Evolutionary conservation across 37 sponge, comb jelly and placozoan genomes (phyloP).

Genomic region (Haliclona indistincta): DNA sequence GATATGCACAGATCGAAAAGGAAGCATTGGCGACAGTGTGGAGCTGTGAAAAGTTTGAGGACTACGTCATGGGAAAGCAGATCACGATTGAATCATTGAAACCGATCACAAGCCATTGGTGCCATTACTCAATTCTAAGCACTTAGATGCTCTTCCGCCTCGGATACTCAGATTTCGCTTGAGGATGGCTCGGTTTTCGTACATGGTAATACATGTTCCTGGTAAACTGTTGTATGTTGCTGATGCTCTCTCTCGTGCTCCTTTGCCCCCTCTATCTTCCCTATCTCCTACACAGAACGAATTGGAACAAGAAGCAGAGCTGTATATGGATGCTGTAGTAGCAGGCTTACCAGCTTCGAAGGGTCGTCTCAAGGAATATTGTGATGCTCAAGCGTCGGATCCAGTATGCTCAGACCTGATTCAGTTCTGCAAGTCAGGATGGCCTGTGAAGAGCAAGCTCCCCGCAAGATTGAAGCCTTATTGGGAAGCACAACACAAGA

Average conservation of each 20-base stretch:
- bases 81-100: slow-evolving; percentile 8
- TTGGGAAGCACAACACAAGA: background rate
- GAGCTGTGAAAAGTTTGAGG: slow-evolving; percentile 26
- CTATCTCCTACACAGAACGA: no score
- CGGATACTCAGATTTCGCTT: background rate
- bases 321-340: no score
- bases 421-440: background rate
- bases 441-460: background rate
- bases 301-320: no score
- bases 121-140: slow-evolving; percentile 8
- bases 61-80: slow-evolving; percentile 2
- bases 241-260: slow-evolving; percentile 21
- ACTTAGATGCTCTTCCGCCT: slow-evolving; percentile 13
- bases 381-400: slow-evolving; percentile 11
- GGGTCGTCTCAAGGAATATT: no score
- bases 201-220: slow-evolving; percentile 1
- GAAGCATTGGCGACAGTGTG: slow-evolving; percentile 27
- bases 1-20: slow-evolving; percentile 51
- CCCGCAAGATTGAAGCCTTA: background rate
- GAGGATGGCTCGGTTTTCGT: background rate
- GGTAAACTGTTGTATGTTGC: slow-evolving; percentile 10
- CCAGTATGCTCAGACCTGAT: background rate
- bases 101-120: slow-evolving; percentile 58
- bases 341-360: no score
- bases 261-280: no score